phyloP scores from a whole-genome alignment of 2,888 invertebrate species.

The Heliconius cydno region DNA sequence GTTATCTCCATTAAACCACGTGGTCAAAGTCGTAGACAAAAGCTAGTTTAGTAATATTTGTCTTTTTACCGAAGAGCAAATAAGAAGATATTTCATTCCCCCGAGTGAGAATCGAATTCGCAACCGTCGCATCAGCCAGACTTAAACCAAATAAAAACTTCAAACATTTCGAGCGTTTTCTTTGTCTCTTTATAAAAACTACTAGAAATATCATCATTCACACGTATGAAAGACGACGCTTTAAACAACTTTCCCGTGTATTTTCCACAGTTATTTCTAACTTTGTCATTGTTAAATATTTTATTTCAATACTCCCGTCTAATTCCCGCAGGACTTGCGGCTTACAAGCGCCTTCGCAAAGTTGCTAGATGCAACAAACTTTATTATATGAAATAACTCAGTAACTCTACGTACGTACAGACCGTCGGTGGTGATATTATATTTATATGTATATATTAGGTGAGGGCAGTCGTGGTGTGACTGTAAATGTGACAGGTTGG shows the following conservation, averaged over 20 bases:
- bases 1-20: too few relatives aligned
- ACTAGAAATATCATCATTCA: background rate
- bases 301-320: slow-evolving; percentile 43
- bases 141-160: background rate
- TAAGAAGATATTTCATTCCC: background rate
- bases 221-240: slow-evolving; percentile 4
- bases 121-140: background rate
- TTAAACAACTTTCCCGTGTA: slow-evolving; percentile 25
- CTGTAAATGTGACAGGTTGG: too few relatives aligned
- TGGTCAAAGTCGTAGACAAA: too few relatives aligned
- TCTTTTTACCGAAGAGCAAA: too few relatives aligned
- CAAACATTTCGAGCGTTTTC: background rate
- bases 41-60: too few relatives aligned
- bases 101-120: background rate
- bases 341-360: slow-evolving; percentile 38
- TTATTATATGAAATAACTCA: slow-evolving; percentile 27
- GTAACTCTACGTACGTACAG: slow-evolving; percentile 15
- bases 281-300: slow-evolving; percentile 40
- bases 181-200: background rate
- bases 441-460: background rate
- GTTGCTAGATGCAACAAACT: slow-evolving; percentile 28
- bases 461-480: too few relatives aligned
- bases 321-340: slow-evolving; percentile 39
- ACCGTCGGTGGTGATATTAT: slow-evolving; percentile 4
- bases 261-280: slow-evolving; percentile 37